These are phyloP conservation scores for Pagrus major DNA, from an alignment of 2,113 vertebrate species.

Conservation along the genomic window DNA sequence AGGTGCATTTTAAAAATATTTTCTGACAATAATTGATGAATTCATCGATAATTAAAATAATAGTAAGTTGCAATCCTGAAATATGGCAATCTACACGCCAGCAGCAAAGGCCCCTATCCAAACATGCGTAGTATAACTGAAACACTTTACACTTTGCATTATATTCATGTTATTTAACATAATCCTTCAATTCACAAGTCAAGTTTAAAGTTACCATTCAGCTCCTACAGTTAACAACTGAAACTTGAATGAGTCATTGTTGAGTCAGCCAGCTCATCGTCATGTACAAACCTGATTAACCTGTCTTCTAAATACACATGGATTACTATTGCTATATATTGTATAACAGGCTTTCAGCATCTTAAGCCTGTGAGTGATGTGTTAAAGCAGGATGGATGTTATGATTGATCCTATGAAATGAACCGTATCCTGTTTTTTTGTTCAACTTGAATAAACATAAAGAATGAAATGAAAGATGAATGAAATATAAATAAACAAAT, in stretches of 20 bases:
- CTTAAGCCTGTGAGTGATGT: neutral
- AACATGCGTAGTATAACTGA: neutral
- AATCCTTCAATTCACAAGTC: neutral
- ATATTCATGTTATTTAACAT: neutral
- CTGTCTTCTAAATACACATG: neutral
- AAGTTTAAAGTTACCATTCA: neutral
- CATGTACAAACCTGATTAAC: neutral
- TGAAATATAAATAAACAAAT: too few species aligned
- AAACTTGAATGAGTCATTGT: conserved; percentile 9
- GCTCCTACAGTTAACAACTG: neutral
- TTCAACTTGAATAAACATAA: neutral
- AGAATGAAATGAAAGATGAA: too few species aligned
- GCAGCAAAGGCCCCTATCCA: neutral
- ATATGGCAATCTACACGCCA: neutral
- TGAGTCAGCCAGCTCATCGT: neutral
- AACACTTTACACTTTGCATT: neutral
- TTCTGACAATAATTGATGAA: too few species aligned
- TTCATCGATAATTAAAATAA: neutral
- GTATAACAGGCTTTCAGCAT: neutral
- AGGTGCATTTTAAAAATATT: too few species aligned
- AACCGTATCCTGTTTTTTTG: neutral
- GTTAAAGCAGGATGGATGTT: neutral
- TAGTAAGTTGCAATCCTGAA: neutral
- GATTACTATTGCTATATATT: neutral
- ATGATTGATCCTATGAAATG: neutral